A percentile compares a stretch with the other conserved stretches of the same genome.
phyloP scores from a whole-genome alignment of 2,113 vertebrate genomes.

The Hypomesus transpacificus region DNA sequence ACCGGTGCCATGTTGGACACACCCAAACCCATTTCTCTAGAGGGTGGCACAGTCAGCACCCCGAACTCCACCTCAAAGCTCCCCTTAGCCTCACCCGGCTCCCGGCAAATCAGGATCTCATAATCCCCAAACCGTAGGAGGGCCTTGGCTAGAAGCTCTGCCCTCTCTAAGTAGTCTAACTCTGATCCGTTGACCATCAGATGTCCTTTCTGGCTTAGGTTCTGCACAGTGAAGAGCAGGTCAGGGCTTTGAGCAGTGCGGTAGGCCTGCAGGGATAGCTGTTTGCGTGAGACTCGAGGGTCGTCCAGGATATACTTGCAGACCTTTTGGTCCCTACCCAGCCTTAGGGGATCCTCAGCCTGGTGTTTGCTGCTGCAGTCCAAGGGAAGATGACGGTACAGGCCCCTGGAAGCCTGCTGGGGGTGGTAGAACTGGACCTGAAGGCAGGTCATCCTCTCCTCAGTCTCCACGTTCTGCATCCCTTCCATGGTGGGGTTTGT shows the following conservation, averaged over 20 bases:
- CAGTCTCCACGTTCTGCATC: constrained; percentile 76
- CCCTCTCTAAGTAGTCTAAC: constrained; percentile 79
- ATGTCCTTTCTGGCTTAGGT: constrained; percentile 80
- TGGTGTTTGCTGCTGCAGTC: constrained; percentile 45
- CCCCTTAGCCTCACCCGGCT: constrained; percentile 75
- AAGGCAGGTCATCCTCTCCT: constrained; percentile 80
- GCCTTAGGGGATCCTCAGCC: constrained; percentile 71
- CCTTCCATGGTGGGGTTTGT: constrained; percentile 38
- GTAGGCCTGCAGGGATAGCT: constrained; percentile 80
- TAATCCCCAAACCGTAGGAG: constrained; percentile 82
- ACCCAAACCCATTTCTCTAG: constrained; percentile 65
- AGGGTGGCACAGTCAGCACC: constrained; percentile 66
- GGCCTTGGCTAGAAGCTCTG: constrained; percentile 75
- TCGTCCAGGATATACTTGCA: constrained; percentile 78
- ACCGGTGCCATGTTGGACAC: constrained; percentile 38
- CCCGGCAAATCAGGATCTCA: constrained; percentile 75
- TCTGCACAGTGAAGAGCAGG: constrained; percentile 83
- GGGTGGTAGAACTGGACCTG: constrained; percentile 82
- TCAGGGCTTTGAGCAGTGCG: constrained; percentile 62
- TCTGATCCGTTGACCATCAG: constrained; percentile 68
- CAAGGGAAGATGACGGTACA: constrained; percentile 72
- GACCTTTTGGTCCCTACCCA: constrained; percentile 76
- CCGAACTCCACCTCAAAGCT: constrained; percentile 80
- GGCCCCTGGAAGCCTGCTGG: constrained; percentile 53
- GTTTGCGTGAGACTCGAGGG: constrained; percentile 78